Conservation (phyloP, 2,797 vertebrate genomes). For the Leptatherina wallacei region DNA sequence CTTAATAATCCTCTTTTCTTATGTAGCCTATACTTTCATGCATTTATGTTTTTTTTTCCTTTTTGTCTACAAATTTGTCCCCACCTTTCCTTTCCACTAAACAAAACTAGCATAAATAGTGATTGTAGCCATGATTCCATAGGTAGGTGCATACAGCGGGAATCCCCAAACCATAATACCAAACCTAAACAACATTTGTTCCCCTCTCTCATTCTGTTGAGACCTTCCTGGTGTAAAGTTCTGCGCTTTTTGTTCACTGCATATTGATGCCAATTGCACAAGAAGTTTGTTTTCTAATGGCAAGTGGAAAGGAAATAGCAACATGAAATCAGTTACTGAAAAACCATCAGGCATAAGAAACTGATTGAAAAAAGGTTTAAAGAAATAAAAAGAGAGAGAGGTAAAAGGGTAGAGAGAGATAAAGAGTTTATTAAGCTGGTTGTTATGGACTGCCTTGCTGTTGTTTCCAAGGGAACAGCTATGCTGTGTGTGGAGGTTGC, state of each 20-base stretch:
- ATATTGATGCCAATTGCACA: slow-evolving; percentile 2
- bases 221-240: slow-evolving; percentile 16
- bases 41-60: slow-evolving; percentile 2
- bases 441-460: slow-evolving; percentile 68
- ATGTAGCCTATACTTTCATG: neutral
- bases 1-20: slow-evolving; percentile 2
- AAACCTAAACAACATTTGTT: slow-evolving; percentile 16
- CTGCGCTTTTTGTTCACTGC: slow-evolving; percentile 12
- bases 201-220: neutral
- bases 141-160: neutral
- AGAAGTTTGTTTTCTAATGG: neutral
- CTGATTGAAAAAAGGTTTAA: slow-evolving; percentile 15
- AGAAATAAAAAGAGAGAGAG: slow-evolving; percentile 25
- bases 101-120: neutral
- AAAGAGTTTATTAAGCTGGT: slow-evolving; percentile 62
- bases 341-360: slow-evolving; percentile 24
- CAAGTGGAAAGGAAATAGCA: neutral
- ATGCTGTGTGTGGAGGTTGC: slow-evolving; percentile 63
- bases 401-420: slow-evolving; percentile 8
- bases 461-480: slow-evolving; percentile 79
- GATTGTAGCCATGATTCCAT: neutral
- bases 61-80: neutral
- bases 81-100: neutral
- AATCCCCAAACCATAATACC: slow-evolving; percentile 1
- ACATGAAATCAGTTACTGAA: slow-evolving; percentile 19